phyloP scores from a whole-genome alignment of 1,140 invertebrate species.

The Acromyrmex echinatior region DNA sequence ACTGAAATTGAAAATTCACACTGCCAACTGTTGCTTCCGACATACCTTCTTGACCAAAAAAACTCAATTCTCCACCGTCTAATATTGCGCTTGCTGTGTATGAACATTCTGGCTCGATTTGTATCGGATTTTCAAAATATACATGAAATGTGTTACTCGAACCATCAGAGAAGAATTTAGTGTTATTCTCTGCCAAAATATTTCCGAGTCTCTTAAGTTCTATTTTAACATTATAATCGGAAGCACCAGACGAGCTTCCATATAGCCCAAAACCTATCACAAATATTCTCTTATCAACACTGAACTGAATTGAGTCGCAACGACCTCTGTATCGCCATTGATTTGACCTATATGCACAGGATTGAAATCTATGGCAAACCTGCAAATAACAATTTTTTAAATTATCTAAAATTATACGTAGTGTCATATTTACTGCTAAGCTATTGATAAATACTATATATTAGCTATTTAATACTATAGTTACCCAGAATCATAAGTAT shows the following conservation, averaged over 20 bases:
- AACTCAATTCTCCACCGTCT: constrained; percentile 96
- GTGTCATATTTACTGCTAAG: too few species aligned
- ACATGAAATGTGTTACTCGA: constrained; percentile 97
- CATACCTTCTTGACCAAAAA: constrained; percentile 98
- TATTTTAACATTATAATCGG: constrained; percentile 96
- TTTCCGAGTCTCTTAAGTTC: constrained; percentile 95
- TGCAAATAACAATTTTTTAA: constrained; percentile 79
- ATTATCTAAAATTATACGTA: neutral
- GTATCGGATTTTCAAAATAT: constrained; percentile 96
- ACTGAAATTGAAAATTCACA: constrained; percentile 97
- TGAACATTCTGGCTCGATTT: constrained; percentile 96
- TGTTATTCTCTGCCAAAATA: constrained; percentile 95
- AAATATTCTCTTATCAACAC: constrained; percentile 96
- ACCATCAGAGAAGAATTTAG: constrained; percentile 97
- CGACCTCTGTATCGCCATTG: constrained; percentile 97
- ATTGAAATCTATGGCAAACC: constrained; percentile 98
- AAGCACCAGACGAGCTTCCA: constrained; percentile 96
- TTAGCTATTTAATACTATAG: neutral
- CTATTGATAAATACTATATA: neutral
- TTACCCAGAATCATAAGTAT: neutral
- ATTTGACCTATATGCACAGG: constrained; percentile 97
- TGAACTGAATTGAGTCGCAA: constrained; percentile 97
- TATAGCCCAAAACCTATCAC: constrained; percentile 97
- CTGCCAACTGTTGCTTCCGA: constrained; percentile 95
- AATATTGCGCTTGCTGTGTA: constrained; percentile 96